A percentile compares a stretch with the other conserved stretches of the same genome.
Evolutionary conservation across 1,140 invertebrate species (phyloP).

Genomic region (Lepidotrigona ventralis): DNA sequence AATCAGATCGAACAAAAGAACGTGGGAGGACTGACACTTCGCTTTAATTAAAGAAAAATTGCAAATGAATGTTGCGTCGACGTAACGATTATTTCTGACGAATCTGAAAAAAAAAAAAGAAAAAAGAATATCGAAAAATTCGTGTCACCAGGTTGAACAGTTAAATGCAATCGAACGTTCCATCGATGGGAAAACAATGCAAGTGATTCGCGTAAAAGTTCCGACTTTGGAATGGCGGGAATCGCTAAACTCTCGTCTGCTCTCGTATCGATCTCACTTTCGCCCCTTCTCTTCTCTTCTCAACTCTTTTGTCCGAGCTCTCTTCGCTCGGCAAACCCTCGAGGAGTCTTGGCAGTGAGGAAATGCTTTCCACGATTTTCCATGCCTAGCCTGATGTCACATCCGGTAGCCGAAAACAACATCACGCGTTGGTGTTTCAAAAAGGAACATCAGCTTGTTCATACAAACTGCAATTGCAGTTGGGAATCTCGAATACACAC

Average conservation of each 20-base stretch:
- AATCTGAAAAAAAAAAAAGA: neutral
- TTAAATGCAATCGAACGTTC: neutral
- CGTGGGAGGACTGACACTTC: too few species aligned
- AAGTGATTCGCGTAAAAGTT: slow-evolving; percentile 41
- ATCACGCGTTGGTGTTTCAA: neutral
- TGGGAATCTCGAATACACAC: neutral
- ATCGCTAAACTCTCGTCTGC: slow-evolving; percentile 54
- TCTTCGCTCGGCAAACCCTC: slow-evolving; percentile 47
- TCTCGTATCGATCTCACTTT: slow-evolving; percentile 60
- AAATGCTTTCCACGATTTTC: slow-evolving; percentile 58
- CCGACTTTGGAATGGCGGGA: slow-evolving; percentile 51
- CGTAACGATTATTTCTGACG: neutral
- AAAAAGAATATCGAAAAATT: neutral
- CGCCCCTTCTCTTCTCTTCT: slow-evolving; percentile 46
- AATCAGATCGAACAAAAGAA: too few species aligned
- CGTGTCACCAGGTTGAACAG: neutral
- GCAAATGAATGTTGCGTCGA: neutral
- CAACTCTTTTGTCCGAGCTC: slow-evolving; percentile 49
- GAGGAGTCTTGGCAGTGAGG: slow-evolving; percentile 39
- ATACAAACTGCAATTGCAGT: slow-evolving; percentile 7
- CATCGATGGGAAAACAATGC: neutral
- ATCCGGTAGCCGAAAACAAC: slow-evolving; percentile 56
- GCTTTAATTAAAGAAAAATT: neutral
- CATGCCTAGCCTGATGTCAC: slow-evolving; percentile 42
- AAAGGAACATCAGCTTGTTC: slow-evolving; percentile 10